Percentiles rank a stretch among this genome's conserved stretches.
phyloP scores from a whole-genome alignment of 2,113 vertebrate species.

The Oostethus manadensis region DNA sequence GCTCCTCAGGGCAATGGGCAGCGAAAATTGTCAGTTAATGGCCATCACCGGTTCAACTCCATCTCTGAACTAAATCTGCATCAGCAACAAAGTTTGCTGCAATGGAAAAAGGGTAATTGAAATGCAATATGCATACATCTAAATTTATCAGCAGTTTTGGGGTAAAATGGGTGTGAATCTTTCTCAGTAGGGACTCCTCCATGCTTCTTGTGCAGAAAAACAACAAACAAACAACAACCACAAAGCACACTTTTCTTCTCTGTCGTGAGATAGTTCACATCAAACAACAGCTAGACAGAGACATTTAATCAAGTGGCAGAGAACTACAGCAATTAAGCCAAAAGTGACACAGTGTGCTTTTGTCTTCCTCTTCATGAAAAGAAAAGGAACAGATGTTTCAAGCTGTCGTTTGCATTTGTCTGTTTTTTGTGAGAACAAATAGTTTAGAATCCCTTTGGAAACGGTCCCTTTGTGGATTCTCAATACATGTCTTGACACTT shows the following conservation, averaged over 20 bases:
- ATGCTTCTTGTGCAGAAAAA: conserved; percentile 47
- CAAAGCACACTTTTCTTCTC: conserved; percentile 6
- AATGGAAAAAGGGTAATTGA: too few relatives aligned
- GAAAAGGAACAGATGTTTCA: conserved; percentile 30
- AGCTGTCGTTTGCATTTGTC: conserved; percentile 15
- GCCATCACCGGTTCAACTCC: too few relatives aligned
- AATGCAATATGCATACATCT: conserved; percentile 43
- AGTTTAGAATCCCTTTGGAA: conserved; percentile 29
- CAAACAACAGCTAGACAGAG: conserved; percentile 6
- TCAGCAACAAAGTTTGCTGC: too few relatives aligned
- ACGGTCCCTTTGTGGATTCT: conserved; percentile 19
- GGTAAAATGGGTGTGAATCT: conserved; percentile 45
- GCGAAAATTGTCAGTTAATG: too few relatives aligned
- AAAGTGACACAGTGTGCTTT: conserved; percentile 26
- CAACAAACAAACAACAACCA: conserved; percentile 40
- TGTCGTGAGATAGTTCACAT: conserved; percentile 24
- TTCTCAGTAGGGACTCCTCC: conserved; percentile 21
- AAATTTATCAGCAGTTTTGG: conserved; percentile 45
- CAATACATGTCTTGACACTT: not conserved
- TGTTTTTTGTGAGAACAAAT: conserved; percentile 15
- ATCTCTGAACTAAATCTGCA: too few relatives aligned
- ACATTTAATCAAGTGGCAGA: conserved; percentile 6
- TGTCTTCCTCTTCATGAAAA: conserved; percentile 27
- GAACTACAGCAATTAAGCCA: conserved; percentile 17
- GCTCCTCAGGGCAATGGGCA: too few relatives aligned